phyloP scores from a whole-genome alignment of 1,140 invertebrate species.

The Meloidogyne floridensis region DNA sequence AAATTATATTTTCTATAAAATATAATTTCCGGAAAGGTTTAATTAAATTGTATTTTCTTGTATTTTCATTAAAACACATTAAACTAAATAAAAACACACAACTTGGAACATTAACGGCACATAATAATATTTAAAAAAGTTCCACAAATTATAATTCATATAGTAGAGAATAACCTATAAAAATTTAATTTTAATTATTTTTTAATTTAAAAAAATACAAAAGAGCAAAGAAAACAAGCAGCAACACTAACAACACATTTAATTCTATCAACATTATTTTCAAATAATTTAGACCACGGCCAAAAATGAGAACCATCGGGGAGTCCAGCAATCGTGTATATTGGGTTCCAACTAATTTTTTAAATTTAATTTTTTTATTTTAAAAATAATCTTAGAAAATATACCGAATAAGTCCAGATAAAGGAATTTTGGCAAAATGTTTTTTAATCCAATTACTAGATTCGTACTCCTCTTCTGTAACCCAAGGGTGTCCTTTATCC shows the following conservation, averaged over 20 bases:
- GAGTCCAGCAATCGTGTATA: slow-evolving; percentile 60
- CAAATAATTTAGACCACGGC: slow-evolving; percentile 56
- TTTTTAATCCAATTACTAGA: slow-evolving; percentile 36
- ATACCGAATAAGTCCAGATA: slow-evolving; percentile 51
- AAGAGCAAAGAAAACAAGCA: slow-evolving; percentile 42
- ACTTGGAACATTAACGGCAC: slow-evolving; percentile 66
- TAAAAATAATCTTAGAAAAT: background rate
- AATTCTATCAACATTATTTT: slow-evolving; percentile 56
- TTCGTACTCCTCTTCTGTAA: slow-evolving; percentile 52
- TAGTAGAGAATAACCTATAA: slow-evolving; percentile 54
- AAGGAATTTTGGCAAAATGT: slow-evolving; percentile 57
- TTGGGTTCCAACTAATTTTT: slow-evolving; percentile 55
- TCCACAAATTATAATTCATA: slow-evolving; percentile 57
- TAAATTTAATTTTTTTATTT: slow-evolving; percentile 35
- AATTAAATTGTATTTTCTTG: background rate
- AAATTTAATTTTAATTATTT: slow-evolving; percentile 37
- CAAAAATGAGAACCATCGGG: slow-evolving; percentile 63
- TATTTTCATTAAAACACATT: background rate
- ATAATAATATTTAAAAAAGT: slow-evolving; percentile 66
- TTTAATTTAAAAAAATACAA: slow-evolving; percentile 26
- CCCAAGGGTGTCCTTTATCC: slow-evolving; percentile 62
- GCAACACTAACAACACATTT: slow-evolving; percentile 55
- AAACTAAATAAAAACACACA: background rate
- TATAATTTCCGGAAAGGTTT: no score
- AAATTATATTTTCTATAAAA: no score